Evolutionary conservation across 2,113 vertebrate species (phyloP).

Genomic region (Macrotis lagotis): DNA sequence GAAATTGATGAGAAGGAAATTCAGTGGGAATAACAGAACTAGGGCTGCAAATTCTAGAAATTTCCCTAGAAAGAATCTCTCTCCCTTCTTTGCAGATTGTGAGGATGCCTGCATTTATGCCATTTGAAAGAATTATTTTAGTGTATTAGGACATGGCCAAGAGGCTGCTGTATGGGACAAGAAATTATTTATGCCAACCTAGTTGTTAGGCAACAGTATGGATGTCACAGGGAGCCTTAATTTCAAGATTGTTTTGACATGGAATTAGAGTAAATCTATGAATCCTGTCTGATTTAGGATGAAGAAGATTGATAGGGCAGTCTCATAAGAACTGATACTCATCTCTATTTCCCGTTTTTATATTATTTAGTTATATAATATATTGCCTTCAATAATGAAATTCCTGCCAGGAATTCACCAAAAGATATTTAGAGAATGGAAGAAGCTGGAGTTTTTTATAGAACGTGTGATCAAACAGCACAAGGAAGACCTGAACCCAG

Average conservation of each 20-base stretch:
- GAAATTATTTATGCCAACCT: not conserved
- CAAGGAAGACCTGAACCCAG: slow-evolving; percentile 83
- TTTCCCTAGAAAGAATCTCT: not conserved
- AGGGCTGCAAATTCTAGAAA: not conserved
- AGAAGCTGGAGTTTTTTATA: slow-evolving; percentile 69
- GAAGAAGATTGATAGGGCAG: not conserved
- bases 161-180: not conserved
- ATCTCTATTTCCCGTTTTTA: not conserved
- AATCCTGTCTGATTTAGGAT: not conserved
- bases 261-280: not conserved
- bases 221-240: not conserved
- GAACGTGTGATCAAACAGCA: slow-evolving; percentile 80
- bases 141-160: not conserved
- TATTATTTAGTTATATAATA: slow-evolving; percentile 82
- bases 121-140: not conserved
- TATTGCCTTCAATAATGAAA: slow-evolving; percentile 82
- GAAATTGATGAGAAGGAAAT: not conserved
- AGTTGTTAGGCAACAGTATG: not conserved
- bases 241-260: not conserved
- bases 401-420: slow-evolving; percentile 86
- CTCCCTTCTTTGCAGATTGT: not conserved
- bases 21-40: not conserved
- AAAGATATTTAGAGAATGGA: slow-evolving; percentile 63
- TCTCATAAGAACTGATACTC: not conserved
- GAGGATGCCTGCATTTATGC: not conserved